Conservation (phyloP, 2,113 vertebrate genomes). For the Stegostoma tigrinum region DNA sequence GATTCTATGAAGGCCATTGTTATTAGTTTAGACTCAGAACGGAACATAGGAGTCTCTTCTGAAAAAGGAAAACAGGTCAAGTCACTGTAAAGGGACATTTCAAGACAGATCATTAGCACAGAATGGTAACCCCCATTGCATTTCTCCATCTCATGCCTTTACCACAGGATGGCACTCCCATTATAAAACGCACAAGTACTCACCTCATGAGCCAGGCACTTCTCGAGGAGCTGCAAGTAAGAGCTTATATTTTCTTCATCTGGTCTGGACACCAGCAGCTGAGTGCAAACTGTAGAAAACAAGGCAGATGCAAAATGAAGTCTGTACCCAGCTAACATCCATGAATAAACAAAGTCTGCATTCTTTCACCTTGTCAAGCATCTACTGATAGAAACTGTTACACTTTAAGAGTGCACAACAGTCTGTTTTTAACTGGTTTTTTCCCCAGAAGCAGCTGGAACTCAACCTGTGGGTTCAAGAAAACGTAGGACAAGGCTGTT, state of each 20-base stretch:
- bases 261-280: conserved; percentile 82
- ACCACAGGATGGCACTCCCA: not conserved
- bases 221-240: conserved; percentile 91
- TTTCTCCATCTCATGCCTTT: not conserved
- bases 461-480: no score
- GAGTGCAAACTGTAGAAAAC: conserved; percentile 71
- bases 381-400: not conserved
- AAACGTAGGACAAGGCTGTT: not conserved
- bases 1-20: not conserved
- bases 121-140: not conserved
- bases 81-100: not conserved
- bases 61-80: not conserved
- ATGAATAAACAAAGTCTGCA: not conserved
- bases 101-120: not conserved
- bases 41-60: not conserved
- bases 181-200: conserved; percentile 35
- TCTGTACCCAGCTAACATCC: not conserved
- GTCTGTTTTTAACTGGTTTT: not conserved
- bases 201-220: conserved; percentile 85
- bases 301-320: not conserved
- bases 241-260: conserved; percentile 90
- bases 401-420: not conserved
- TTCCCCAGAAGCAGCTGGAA: not conserved
- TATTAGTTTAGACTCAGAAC: not conserved
- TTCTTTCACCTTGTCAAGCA: not conserved